Base-by-base conservation (phyloP, 1,140 invertebrate genomes). In the Potamilus streckersoni region DNA sequence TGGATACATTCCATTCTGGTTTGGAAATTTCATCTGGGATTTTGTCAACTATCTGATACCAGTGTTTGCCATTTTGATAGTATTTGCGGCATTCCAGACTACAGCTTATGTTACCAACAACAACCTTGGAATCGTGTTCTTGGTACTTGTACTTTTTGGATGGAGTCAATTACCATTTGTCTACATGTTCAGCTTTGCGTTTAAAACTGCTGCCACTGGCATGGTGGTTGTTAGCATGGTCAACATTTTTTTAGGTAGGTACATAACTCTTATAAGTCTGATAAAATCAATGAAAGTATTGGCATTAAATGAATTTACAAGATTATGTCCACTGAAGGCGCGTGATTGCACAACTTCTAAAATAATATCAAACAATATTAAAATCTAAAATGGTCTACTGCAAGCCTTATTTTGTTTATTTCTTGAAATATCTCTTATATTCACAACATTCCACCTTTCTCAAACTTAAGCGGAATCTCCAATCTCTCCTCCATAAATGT, bases 11-110 rank as follows among this genome's bases (percentile, higher is more conserved):
- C 75, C 69, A 19, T 85, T 78, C 65, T 85, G 84, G 84, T 59
- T 79, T 38, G 65, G 78, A 13, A 82, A 79, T 59, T 78, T 83
- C 38, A 58, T 71, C 19, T 83, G 82, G 82, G 84, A 85, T 74
- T 75, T 80, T 16, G 68, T 83, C 57, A 83, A 83, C 62, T 85
- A 81, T 71, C 27, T 83, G 1, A 71, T 84, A 23, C 79, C 80
- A n/a, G 70, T 74, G 23, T 2, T 73, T 11, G 57, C 76, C 20
- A 83, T 84, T 23, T 55, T 85, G n/a, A 59, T 81, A 16, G 76
- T 79, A 5, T 83, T 84, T 79, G 76, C 75, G n/a, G 78, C 70
- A 19, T 81, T 78, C 62, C 57, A 80, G 20, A 69, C 71, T 3
- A 55, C 61, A 17, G 78, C 79, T 15, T 80, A 70, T 63, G 23